These are phyloP conservation scores for Takifugu rubripes DNA, from an alignment of 2,797 vertebrate genomes.

Conservation along the genomic window DNA sequence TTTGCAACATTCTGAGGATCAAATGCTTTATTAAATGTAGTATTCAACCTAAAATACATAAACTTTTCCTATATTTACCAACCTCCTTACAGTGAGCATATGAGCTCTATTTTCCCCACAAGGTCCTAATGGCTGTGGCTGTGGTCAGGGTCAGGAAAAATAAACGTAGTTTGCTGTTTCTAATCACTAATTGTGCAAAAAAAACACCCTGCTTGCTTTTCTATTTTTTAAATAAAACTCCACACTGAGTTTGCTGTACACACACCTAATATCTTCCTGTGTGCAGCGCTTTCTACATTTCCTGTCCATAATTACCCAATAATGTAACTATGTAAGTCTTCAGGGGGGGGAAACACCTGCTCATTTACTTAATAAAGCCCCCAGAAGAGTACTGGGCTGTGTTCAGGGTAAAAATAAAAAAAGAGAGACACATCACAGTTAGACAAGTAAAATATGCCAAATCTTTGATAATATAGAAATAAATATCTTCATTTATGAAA, in stretches of 20 bases:
- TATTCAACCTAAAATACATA: too few relatives aligned
- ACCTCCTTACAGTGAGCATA: too few relatives aligned
- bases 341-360: constrained; percentile 70
- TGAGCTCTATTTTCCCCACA: too few relatives aligned
- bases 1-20: too few relatives aligned
- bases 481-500: constrained; percentile 55
- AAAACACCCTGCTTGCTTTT: too few relatives aligned
- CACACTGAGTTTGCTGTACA: constrained; percentile 26
- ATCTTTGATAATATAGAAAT: constrained; percentile 60
- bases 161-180: too few relatives aligned
- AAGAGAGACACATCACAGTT: constrained; percentile 29
- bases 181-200: too few relatives aligned
- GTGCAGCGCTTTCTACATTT: constrained; percentile 66
- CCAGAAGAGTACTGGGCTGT: constrained; percentile 50
- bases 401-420: constrained; percentile 49
- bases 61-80: too few relatives aligned
- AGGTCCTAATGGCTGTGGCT: too few relatives aligned
- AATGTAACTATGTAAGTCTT: constrained; percentile 69
- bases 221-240: too few relatives aligned
- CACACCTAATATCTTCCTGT: constrained; percentile 63
- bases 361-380: constrained; percentile 70
- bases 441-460: constrained; percentile 50
- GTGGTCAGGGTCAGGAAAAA: too few relatives aligned
- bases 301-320: constrained; percentile 75
- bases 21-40: too few relatives aligned